Evolutionary conservation across 2,797 vertebrate genomes (phyloP).

Genomic region (Sebastes melanostomus): DNA sequence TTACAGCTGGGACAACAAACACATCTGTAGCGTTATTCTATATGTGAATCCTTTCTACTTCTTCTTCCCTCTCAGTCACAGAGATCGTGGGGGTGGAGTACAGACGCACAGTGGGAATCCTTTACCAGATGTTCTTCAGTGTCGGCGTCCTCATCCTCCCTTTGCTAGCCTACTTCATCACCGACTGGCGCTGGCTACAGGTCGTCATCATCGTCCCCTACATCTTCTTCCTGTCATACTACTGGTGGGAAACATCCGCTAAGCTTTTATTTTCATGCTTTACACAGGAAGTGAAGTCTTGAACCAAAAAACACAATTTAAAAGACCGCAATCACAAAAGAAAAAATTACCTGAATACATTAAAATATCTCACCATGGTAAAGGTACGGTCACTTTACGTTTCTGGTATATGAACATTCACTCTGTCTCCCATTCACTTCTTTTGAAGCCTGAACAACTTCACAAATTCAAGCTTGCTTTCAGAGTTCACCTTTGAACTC

Average conservation of each 20-base stretch:
- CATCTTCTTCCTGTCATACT: slow-evolving; percentile 91
- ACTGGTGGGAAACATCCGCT: slow-evolving; percentile 84
- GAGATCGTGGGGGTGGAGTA: slow-evolving; percentile 94
- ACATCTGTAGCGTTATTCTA: neutral
- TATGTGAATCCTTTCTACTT: neutral
- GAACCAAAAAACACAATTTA: neutral
- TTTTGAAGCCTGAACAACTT: too few species aligned
- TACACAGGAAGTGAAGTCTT: neutral
- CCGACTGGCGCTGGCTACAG: slow-evolving; percentile 93
- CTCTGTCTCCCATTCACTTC: too few species aligned
- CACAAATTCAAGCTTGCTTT: too few species aligned
- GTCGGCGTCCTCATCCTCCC: slow-evolving; percentile 91
- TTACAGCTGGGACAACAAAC: neutral
- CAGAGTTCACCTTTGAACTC: too few species aligned
- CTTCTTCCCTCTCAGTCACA: slow-evolving; percentile 82
- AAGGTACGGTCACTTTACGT: neutral
- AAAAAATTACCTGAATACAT: neutral
- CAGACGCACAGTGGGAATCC: slow-evolving; percentile 88
- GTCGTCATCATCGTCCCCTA: slow-evolving; percentile 89
- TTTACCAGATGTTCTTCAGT: slow-evolving; percentile 95
- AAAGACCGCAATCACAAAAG: too few species aligned
- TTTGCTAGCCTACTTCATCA: slow-evolving; percentile 90
- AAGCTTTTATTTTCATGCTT: neutral
- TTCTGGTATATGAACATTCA: too few species aligned
- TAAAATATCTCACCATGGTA: neutral